phyloP scores from a whole-genome alignment of 2,797 vertebrate species.

The Aratinga solstitialis region DNA sequence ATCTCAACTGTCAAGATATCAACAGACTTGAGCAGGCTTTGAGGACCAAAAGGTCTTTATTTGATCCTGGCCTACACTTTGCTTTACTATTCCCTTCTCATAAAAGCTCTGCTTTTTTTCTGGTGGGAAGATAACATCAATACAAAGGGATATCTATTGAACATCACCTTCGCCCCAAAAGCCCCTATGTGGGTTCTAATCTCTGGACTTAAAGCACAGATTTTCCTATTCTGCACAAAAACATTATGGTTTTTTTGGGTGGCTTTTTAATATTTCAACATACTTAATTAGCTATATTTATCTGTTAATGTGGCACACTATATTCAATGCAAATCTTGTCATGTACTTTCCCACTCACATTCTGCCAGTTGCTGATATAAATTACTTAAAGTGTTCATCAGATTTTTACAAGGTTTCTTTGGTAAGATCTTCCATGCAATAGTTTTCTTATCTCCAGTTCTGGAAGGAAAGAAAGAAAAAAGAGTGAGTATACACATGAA shows the following conservation, averaged over 20 bases:
- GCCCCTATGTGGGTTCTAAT: neutral
- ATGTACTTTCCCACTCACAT: slow-evolving; percentile 82
- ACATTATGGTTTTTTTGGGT: neutral
- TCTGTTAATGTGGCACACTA: neutral
- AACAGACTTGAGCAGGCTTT: neutral
- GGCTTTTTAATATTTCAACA: neutral
- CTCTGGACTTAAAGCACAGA: neutral
- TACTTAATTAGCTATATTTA: neutral
- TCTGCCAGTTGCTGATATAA: slow-evolving; percentile 92
- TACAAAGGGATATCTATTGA: neutral
- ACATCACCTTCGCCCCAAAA: neutral
- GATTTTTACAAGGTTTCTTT: slow-evolving; percentile 96
- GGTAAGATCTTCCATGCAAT: slow-evolving; percentile 96
- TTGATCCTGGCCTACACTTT: neutral
- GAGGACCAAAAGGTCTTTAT: neutral
- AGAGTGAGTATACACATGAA: neutral
- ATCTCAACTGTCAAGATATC: neutral
- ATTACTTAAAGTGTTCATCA: slow-evolving; percentile 90
- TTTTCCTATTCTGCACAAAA: neutral
- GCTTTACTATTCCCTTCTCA: neutral
- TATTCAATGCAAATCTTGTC: neutral
- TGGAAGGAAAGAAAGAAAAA: slow-evolving; percentile 58
- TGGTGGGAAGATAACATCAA: neutral
- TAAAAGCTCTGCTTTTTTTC: neutral
- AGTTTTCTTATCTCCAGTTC: slow-evolving; percentile 93